phyloP scores from a whole-genome alignment of 1,140 invertebrate species.

The Heliconius congener region DNA sequence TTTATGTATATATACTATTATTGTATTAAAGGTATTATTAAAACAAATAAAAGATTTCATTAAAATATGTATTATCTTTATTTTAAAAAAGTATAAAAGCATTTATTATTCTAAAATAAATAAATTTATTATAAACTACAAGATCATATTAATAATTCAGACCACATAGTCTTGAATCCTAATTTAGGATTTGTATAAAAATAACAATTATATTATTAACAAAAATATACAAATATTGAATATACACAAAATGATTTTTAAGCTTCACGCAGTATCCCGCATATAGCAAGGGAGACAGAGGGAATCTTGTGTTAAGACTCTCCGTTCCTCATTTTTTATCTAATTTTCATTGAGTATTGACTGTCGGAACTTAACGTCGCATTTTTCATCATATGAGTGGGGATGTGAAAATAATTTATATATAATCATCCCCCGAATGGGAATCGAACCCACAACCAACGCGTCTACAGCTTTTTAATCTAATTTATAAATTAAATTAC shows the following conservation, averaged over 20 bases:
- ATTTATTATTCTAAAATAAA: constrained; percentile 30
- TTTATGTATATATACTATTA: too few relatives aligned
- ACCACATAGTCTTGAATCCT: constrained; percentile 43
- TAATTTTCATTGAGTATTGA: too few relatives aligned
- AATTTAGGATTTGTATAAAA: constrained; percentile 42
- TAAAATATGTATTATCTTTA: constrained; percentile 21
- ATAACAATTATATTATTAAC: not conserved
- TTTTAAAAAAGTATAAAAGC: constrained; percentile 23
- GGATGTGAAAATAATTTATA: too few relatives aligned
- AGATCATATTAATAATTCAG: constrained; percentile 8
- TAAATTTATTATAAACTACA: constrained; percentile 25
- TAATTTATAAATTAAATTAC: constrained; percentile 6
- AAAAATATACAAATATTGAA: constrained; percentile 9
- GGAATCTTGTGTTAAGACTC: too few relatives aligned
- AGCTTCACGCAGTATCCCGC: too few relatives aligned
- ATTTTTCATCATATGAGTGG: too few relatives aligned
- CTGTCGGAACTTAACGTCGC: too few relatives aligned
- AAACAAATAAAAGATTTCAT: constrained; percentile 8
- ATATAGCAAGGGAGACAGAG: too few relatives aligned
- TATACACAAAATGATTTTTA: too few relatives aligned
- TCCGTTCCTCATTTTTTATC: too few relatives aligned
- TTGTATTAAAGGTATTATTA: not conserved
- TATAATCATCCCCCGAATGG: too few relatives aligned
- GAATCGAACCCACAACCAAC: too few relatives aligned
- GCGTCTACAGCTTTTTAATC: not conserved